Evolutionary conservation across 2,113 vertebrate genomes (phyloP).

Genomic region (Pimephales promelas): DNA sequence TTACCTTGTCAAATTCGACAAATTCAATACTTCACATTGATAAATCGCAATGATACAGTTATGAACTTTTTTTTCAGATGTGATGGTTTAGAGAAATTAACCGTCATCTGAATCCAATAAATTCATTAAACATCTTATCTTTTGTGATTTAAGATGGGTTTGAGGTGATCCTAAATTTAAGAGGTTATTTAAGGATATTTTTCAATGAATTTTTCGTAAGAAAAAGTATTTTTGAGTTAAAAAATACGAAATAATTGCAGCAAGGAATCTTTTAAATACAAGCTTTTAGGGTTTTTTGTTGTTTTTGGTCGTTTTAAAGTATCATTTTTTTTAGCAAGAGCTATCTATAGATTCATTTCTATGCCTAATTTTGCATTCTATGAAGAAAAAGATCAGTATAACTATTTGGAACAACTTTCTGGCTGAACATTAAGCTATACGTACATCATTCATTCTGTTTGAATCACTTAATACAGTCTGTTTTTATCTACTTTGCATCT

Average conservation of each 20-base stretch:
- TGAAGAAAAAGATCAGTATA: background rate
- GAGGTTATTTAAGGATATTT: background rate
- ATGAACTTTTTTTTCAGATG: background rate
- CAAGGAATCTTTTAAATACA: background rate
- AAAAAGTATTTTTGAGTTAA: background rate
- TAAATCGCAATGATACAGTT: too few species aligned
- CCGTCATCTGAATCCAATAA: background rate
- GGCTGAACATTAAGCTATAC: background rate
- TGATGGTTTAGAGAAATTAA: background rate
- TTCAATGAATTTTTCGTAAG: background rate
- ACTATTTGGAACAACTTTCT: background rate
- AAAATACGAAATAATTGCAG: background rate
- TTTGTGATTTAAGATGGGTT: background rate
- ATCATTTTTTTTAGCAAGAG: background rate
- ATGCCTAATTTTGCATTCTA: background rate
- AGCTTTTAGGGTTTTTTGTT: background rate
- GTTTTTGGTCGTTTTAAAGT: background rate
- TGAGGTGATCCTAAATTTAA: background rate
- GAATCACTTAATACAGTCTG: background rate
- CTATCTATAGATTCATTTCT: background rate
- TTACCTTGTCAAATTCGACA: too few species aligned
- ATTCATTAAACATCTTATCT: background rate
- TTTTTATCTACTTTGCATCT: conserved; percentile 21
- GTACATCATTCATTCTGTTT: background rate
- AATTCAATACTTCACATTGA: too few species aligned